Evolutionary conservation across 2,888 invertebrate genomes (phyloP).

Genomic region (Zeuzera pyrina): DNA sequence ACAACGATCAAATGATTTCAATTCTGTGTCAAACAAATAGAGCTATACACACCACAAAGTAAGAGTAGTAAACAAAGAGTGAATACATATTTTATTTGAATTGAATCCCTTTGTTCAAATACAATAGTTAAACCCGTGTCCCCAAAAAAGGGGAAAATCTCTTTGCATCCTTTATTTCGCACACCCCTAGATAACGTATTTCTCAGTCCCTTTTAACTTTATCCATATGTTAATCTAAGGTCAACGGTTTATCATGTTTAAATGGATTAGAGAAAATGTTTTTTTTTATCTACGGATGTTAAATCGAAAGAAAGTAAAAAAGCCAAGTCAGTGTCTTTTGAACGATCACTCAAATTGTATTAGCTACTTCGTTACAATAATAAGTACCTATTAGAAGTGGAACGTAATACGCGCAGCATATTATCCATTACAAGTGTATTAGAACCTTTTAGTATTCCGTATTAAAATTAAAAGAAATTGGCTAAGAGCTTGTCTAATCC

Average conservation of each 20-base stretch:
- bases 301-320: conserved; percentile 1
- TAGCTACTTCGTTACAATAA: too few species aligned
- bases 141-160: conserved; percentile 41
- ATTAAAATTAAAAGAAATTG: too few species aligned
- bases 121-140: conserved; percentile 49
- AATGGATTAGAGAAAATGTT: conserved; percentile 44
- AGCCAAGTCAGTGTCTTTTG: too few species aligned
- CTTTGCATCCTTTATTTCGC: conserved; percentile 43
- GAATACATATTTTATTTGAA: conserved; percentile 29
- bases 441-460: too few species aligned
- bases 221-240: conserved; percentile 58
- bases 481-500: too few species aligned
- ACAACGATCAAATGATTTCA: too few species aligned
- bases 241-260: conserved; percentile 46
- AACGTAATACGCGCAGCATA: too few species aligned
- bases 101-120: conserved; percentile 39
- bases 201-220: conserved; percentile 51
- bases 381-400: too few species aligned
- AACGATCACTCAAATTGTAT: too few species aligned
- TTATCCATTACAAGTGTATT: too few species aligned
- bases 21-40: too few species aligned
- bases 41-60: too few species aligned
- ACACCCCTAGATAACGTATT: conserved; percentile 45
- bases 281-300: conserved; percentile 25
- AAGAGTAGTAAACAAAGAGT: conserved; percentile 12